Percentiles rank a stretch among this genome's conserved stretches.
Evolutionary conservation across 1,140 invertebrate genomes (phyloP).

Genomic region (Drosophila ironensis): DNA sequence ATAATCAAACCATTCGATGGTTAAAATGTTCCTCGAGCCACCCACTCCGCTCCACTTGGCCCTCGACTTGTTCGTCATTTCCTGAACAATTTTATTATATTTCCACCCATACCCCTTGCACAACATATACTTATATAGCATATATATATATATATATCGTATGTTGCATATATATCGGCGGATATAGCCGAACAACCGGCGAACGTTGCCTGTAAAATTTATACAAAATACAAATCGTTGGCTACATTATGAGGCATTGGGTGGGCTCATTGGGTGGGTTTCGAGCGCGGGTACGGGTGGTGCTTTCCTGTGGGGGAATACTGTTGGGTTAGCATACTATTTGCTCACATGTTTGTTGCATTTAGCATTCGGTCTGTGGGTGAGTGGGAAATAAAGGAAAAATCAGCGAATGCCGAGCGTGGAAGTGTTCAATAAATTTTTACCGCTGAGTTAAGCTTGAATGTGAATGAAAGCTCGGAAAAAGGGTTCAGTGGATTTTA

Average conservation of each 20-base stretch:
- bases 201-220: constrained; percentile 36
- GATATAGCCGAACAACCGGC: constrained; percentile 37
- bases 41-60: constrained; percentile 36
- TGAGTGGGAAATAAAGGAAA: constrained; percentile 42
- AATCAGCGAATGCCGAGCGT: constrained; percentile 41
- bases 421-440: constrained; percentile 48
- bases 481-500: constrained; percentile 8
- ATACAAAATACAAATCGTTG: constrained; percentile 54
- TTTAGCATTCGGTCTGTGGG: constrained; percentile 23
- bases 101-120: constrained; percentile 45
- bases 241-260: constrained; percentile 50
- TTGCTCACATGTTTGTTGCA: constrained; percentile 50
- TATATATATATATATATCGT: constrained; percentile 13
- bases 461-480: constrained; percentile 19
- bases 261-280: constrained; percentile 22
- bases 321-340: constrained; percentile 16
- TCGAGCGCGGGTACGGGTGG: not conserved
- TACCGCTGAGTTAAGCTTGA: constrained; percentile 52
- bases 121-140: not conserved
- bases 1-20: constrained; percentile 80
- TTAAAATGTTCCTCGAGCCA: constrained; percentile 72
- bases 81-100: constrained; percentile 81
- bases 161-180: constrained; percentile 37
- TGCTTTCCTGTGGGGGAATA: not conserved
- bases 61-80: constrained; percentile 74